Percentiles rank a stretch among this genome's conserved stretches.
These are phyloP conservation scores for Megaleporinus macrocephalus DNA, from an alignment of 2,113 vertebrate species.

Conservation along the genomic window DNA sequence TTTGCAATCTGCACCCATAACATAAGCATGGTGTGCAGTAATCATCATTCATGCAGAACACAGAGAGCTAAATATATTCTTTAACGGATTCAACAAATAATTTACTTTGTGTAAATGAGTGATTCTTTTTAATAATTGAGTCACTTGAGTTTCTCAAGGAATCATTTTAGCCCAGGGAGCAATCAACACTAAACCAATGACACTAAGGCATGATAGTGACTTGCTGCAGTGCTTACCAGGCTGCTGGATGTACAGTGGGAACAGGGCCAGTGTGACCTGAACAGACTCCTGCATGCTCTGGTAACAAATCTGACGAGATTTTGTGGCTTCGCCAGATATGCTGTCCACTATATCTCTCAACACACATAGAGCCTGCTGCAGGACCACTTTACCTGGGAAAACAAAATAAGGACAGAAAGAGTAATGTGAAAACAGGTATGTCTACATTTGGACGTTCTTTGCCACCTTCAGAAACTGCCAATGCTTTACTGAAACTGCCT, in stretches of 20 bases:
- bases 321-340: constrained; percentile 94
- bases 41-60: no score
- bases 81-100: no score
- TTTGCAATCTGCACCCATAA: no score
- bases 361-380: constrained; percentile 93
- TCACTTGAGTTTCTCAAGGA: not conserved
- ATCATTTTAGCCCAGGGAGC: not conserved
- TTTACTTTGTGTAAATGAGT: no score
- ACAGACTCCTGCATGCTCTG: constrained; percentile 97
- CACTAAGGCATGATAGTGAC: not conserved
- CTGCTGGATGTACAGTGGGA: constrained; percentile 96
- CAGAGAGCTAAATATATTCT: no score
- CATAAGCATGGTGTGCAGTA: no score
- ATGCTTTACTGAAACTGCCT: no score
- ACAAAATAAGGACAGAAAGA: not conserved
- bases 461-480: not conserved
- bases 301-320: constrained; percentile 97
- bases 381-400: constrained; percentile 86
- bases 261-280: constrained; percentile 94
- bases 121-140: no score
- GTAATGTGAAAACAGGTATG: no score
- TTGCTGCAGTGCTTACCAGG: constrained; percentile 79
- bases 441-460: not conserved
- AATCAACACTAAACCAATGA: not conserved
- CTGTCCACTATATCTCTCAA: constrained; percentile 93